Conservation (phyloP, 1,140 invertebrate genomes). For the Drosophila obscura region DNA sequence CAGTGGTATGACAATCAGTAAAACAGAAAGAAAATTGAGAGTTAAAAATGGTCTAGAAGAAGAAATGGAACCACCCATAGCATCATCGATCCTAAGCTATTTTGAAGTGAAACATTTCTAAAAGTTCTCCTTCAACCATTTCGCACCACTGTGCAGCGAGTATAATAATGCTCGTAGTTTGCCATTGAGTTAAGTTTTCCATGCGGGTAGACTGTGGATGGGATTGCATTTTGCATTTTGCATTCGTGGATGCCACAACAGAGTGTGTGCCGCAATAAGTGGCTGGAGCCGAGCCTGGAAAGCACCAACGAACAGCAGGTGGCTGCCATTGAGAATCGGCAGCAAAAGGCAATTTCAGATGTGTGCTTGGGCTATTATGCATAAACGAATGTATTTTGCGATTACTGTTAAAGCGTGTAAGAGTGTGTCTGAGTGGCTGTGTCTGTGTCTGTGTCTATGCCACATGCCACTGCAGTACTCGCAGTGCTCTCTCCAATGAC, state of each 20-base stretch:
- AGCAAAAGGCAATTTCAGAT: conserved; percentile 67
- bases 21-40: background rate
- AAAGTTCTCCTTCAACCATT: background rate
- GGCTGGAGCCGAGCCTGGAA: conserved; percentile 10
- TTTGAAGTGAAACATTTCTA: too few species aligned
- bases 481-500: conserved; percentile 53
- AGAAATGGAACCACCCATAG: background rate
- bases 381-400: conserved; percentile 17
- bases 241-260: conserved; percentile 26
- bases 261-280: conserved; percentile 36
- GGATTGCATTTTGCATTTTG: conserved; percentile 29
- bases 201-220: conserved; percentile 24
- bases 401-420: background rate
- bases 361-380: conserved; percentile 50
- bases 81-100: too few species aligned
- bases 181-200: conserved; percentile 39
- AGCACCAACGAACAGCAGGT: conserved; percentile 58
- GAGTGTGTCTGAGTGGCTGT: conserved; percentile 1
- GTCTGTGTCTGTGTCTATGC: conserved; percentile 19
- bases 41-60: too few species aligned
- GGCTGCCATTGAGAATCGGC: conserved; percentile 62
- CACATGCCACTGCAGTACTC: conserved; percentile 35
- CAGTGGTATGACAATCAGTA: conserved; percentile 6
- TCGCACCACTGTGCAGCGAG: conserved; percentile 8
- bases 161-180: conserved; percentile 32